These are phyloP conservation scores for Hyaena hyaena DNA, from an alignment of 2,113 vertebrate species.

Conservation along the genomic window DNA sequence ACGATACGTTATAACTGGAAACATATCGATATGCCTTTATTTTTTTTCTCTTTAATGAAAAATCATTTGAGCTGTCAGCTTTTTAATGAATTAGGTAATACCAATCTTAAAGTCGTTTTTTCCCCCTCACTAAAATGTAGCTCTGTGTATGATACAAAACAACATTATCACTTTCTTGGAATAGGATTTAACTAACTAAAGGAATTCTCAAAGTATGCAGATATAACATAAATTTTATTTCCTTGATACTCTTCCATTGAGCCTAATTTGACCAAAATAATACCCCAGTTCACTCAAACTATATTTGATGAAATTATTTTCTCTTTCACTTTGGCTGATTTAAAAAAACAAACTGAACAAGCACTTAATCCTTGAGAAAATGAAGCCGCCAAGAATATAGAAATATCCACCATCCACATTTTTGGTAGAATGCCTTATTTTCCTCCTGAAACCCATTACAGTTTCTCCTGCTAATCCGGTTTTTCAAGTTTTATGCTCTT, in stretches of 20 bases:
- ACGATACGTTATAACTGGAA: not conserved
- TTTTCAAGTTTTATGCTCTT: not conserved
- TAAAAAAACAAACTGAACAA: not conserved
- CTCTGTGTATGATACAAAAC: not conserved
- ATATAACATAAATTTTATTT: not conserved
- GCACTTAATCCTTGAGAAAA: not conserved
- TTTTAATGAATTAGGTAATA: not conserved
- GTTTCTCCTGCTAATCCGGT: not conserved
- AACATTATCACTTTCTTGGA: not conserved
- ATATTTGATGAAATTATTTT: not conserved
- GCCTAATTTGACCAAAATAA: not conserved
- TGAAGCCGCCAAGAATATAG: not conserved
- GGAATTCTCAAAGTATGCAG: not conserved
- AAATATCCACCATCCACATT: not conserved
- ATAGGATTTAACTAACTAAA: not conserved
- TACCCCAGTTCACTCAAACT: not conserved
- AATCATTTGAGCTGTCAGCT: not conserved
- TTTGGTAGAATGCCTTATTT: not conserved
- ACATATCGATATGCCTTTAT: not conserved
- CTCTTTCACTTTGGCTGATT: not conserved
- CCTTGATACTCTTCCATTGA: not conserved
- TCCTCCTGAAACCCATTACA: not conserved
- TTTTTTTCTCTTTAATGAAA: slow-evolving; percentile 24
- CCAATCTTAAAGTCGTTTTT: not conserved
- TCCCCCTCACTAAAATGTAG: not conserved